Conservation (phyloP, 2,113 vertebrate genomes). For the Megatriorchis doriae region DNA sequence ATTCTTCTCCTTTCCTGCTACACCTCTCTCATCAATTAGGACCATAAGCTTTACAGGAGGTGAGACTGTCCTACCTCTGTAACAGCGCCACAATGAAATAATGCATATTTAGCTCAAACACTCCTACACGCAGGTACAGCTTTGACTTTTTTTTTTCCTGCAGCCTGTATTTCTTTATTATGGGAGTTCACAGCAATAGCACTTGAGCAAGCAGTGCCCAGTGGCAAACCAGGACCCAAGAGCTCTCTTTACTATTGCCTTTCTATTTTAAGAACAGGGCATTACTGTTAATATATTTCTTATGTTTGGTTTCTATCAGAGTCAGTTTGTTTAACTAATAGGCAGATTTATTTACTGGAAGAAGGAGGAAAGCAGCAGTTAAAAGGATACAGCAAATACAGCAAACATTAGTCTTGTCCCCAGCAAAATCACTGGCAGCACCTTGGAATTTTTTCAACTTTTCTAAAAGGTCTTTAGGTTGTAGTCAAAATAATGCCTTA, state of each 20-base stretch:
- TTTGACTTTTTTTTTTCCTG: background rate
- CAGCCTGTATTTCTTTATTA: background rate
- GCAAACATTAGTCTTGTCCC: constrained; percentile 18
- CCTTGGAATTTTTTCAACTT: constrained; percentile 41
- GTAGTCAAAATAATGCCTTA: constrained; percentile 37
- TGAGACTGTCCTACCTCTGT: background rate
- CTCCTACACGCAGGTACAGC: fast-evolving
- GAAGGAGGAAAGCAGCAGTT: constrained; percentile 27
- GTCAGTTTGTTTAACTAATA: constrained; percentile 49
- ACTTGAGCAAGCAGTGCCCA: background rate
- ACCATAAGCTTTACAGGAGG: fast-evolving
- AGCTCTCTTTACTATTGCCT: background rate
- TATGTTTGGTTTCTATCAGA: constrained; percentile 24
- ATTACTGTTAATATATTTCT: constrained; percentile 23
- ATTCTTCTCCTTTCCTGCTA: fast-evolving
- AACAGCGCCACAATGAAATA: fast-evolving
- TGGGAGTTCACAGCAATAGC: background rate
- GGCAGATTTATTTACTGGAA: constrained; percentile 45
- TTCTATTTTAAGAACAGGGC: constrained; percentile 25
- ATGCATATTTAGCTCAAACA: fast-evolving
- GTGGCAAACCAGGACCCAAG: background rate
- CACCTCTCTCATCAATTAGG: fast-evolving
- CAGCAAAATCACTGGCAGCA: constrained; percentile 24
- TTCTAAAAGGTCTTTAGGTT: constrained; percentile 32
- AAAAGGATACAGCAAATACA: constrained; percentile 42